These are phyloP conservation scores for Malurus alboscapulatus DNA, from an alignment of 2,113 vertebrate genomes.

Conservation along the genomic window DNA sequence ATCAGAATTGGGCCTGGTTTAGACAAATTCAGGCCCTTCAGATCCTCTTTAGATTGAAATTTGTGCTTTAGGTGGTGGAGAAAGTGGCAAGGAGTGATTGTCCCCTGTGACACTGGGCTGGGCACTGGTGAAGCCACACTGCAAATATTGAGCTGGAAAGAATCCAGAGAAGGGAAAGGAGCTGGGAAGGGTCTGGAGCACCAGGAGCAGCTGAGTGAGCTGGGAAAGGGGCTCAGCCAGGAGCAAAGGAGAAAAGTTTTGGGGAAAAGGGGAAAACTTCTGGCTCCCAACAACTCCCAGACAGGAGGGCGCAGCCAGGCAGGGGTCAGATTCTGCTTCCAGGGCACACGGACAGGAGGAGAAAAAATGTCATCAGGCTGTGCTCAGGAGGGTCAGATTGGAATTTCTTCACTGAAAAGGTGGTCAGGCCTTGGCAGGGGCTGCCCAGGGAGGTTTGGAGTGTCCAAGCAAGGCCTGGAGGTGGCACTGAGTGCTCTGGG, in stretches of 20 bases:
- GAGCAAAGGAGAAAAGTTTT: neutral
- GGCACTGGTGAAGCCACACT: neutral
- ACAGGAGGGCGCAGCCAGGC: too few relatives aligned
- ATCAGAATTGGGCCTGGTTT: neutral
- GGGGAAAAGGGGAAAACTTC: too few relatives aligned
- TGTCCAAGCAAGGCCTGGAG: neutral
- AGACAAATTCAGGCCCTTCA: neutral
- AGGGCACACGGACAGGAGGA: neutral
- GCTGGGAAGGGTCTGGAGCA: neutral
- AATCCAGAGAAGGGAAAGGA: neutral
- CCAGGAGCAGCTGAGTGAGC: neutral
- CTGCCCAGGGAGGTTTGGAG: neutral
- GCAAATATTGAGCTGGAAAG: neutral
- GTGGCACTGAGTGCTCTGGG: neutral
- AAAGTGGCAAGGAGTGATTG: neutral
- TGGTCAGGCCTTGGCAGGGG: neutral
- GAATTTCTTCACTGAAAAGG: neutral
- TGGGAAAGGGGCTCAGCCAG: neutral
- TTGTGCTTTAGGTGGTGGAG: neutral
- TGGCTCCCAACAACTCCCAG: neutral
- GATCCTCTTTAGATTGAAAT: neutral
- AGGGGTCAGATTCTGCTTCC: neutral
- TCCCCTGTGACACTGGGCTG: too few relatives aligned
- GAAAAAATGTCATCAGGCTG: neutral
- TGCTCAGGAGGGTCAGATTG: neutral